These are phyloP conservation scores for Trogon surrucura DNA, from an alignment of 2,113 vertebrate genomes.

Conservation along the genomic window DNA sequence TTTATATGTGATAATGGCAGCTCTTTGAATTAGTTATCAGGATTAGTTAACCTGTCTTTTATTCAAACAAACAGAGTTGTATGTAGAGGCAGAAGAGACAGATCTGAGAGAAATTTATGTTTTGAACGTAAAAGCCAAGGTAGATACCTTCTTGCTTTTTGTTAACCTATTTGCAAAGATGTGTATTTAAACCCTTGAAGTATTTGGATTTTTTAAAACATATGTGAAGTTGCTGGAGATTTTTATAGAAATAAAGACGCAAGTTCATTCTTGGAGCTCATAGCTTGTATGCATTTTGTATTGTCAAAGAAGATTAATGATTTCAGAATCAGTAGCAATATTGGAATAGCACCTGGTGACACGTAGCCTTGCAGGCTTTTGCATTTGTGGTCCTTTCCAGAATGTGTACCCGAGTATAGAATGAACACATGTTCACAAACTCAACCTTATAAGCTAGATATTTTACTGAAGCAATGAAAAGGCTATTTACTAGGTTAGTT, in stretches of 20 bases:
- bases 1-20: background rate
- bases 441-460: background rate
- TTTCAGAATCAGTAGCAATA: background rate
- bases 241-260: background rate
- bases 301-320: background rate
- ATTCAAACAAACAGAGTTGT: background rate
- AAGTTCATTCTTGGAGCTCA: background rate
- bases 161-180: background rate
- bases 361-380: background rate
- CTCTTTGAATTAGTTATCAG: background rate
- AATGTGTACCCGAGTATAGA: background rate
- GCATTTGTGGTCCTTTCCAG: background rate
- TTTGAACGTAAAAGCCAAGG: background rate
- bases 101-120: background rate
- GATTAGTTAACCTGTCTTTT: background rate
- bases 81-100: background rate
- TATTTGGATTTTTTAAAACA: background rate
- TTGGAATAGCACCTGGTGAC: background rate
- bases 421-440: background rate
- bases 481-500: background rate
- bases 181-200: background rate
- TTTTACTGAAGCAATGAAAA: slow-evolving; percentile 8
- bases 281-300: background rate
- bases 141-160: background rate
- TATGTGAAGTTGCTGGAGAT: background rate